Evolutionary conservation across 2,113 vertebrate species (phyloP).

Genomic region (Rhipidura dahli): DNA sequence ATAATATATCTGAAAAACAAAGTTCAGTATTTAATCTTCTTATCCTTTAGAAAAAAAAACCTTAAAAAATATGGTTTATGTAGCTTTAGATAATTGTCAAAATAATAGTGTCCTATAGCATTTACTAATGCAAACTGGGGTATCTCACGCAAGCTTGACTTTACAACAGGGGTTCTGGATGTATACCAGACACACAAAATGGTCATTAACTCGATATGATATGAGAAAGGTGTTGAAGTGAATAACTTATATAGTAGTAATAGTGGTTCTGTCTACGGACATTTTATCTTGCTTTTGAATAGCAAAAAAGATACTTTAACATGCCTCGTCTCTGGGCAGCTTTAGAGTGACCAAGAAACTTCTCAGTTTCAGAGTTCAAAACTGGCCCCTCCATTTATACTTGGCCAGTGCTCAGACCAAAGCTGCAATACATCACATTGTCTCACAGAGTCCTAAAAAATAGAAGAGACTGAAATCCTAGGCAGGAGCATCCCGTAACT

Average conservation of each 20-base stretch:
- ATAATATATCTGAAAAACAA: neutral
- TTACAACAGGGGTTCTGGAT: constrained; percentile 15
- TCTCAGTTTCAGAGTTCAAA: neutral
- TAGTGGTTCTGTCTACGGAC: neutral
- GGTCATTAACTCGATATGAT: constrained; percentile 47
- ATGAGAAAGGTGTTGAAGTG: constrained; percentile 54
- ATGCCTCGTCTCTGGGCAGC: neutral
- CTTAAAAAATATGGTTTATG: neutral
- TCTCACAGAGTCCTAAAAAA: neutral
- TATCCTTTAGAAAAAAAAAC: neutral
- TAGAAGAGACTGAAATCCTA: constrained; percentile 2
- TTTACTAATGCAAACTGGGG: neutral
- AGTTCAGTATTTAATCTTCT: neutral
- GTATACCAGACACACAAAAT: constrained; percentile 45
- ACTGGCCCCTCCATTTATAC: neutral
- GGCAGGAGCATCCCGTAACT: neutral
- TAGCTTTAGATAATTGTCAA: neutral
- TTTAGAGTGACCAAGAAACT: constrained; percentile 1
- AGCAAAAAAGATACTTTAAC: neutral
- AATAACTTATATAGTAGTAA: constrained; percentile 39
- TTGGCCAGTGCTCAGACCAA: neutral
- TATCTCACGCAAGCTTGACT: neutral
- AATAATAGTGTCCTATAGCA: neutral
- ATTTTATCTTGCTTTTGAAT: constrained; percentile 34
- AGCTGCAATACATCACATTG: neutral